These are phyloP conservation scores for Orthonevra nobilis DNA, from an alignment of 2,888 invertebrate species.

Conservation along the genomic window DNA sequence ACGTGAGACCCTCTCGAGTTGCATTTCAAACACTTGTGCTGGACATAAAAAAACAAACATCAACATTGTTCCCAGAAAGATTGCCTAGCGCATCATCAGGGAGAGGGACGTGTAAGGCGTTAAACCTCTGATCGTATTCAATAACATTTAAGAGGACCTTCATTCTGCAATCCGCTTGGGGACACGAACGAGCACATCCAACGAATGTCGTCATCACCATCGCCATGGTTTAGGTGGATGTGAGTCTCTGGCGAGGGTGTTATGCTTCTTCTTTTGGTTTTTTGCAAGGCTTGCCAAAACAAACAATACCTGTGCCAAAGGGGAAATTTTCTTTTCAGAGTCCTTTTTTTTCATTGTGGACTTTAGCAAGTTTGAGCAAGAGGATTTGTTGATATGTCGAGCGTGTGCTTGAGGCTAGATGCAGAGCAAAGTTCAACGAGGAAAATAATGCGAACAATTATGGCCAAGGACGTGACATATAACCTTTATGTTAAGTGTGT, in stretches of 20 bases:
- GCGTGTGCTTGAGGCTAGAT: conserved; percentile 12
- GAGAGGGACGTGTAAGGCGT: conserved; percentile 27
- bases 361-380: conserved; percentile 4
- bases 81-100: conserved; percentile 29
- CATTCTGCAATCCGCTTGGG: conserved; percentile 30
- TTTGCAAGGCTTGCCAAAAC: conserved; percentile 56
- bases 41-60: conserved; percentile 58
- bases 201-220: no score
- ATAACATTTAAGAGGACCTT: conserved; percentile 63
- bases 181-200: conserved; percentile 6
- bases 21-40: conserved; percentile 53
- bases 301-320: conserved; percentile 29
- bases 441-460: conserved; percentile 8
- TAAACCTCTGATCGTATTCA: conserved; percentile 59
- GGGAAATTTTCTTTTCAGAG: conserved; percentile 27
- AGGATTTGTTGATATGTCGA: conserved; percentile 39
- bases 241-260: neutral
- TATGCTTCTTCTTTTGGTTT: conserved; percentile 26
- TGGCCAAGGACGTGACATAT: conserved; percentile 31
- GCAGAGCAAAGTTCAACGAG: neutral
- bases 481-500: no score
- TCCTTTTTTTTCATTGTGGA: conserved; percentile 13
- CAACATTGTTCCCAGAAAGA: conserved; percentile 55
- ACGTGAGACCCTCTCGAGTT: conserved; percentile 36
- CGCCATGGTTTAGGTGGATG: neutral